These are phyloP conservation scores for Aethes cnicana DNA, from an alignment of 2,888 invertebrate species.

Conservation along the genomic window DNA sequence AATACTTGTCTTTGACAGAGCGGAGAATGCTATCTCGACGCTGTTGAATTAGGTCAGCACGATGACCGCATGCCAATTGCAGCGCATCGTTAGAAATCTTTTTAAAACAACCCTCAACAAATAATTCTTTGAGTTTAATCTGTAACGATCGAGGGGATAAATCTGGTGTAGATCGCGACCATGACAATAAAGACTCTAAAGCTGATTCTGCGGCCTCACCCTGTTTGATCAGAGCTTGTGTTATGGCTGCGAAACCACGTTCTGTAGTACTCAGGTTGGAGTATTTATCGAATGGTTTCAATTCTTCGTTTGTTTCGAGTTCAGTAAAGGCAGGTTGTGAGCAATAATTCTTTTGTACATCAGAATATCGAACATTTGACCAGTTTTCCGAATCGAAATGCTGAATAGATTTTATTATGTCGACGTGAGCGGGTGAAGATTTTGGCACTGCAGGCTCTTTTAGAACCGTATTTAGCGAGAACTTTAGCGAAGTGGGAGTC, in stretches of 20 bases:
- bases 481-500: background rate
- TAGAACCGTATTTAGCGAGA: background rate
- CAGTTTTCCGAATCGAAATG: background rate
- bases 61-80: conserved; percentile 1
- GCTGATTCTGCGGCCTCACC: background rate
- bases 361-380: background rate
- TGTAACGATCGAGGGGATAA: background rate
- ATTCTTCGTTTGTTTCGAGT: background rate
- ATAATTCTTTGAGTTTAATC: background rate
- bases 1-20: conserved; percentile 1
- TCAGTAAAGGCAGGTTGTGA: background rate
- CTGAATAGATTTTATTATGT: background rate
- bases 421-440: background rate
- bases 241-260: background rate
- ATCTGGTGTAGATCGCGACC: background rate
- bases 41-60: background rate
- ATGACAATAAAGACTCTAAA: background rate
- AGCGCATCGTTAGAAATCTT: background rate
- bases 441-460: background rate
- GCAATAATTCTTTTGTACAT: background rate
- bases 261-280: background rate
- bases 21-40: background rate
- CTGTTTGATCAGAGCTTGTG: background rate
- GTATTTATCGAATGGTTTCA: background rate
- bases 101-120: background rate